Evolutionary conservation across 2,888 invertebrate species (phyloP).

Genomic region (Drosophila recens): DNA sequence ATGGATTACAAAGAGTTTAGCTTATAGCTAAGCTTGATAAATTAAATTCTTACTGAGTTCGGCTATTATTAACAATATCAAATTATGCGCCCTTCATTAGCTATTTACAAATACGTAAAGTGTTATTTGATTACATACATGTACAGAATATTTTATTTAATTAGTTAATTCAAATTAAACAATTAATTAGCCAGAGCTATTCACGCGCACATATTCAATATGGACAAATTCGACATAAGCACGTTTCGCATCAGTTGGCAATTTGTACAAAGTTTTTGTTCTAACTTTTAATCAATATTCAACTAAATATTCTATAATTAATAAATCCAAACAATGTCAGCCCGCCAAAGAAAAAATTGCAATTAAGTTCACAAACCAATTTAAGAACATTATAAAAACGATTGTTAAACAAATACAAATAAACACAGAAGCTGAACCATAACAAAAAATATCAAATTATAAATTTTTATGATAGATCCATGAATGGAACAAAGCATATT

Average conservation of each 20-base stretch:
- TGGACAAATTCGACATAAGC: constrained; percentile 23
- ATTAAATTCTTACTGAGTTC: constrained; percentile 3
- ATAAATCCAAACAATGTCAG: constrained; percentile 60
- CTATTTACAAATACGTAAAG: constrained; percentile 14
- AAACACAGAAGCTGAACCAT: constrained; percentile 23
- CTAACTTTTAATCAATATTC: constrained; percentile 31
- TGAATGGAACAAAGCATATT: constrained; percentile 41
- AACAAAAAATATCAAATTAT: constrained; percentile 29
- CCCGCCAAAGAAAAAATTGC: constrained; percentile 68
- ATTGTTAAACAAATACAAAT: constrained; percentile 30
- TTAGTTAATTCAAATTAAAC: constrained; percentile 62
- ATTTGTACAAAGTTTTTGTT: constrained; percentile 23
- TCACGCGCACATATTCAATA: constrained; percentile 13
- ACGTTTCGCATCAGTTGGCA: constrained; percentile 38
- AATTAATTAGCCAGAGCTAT: constrained; percentile 58
- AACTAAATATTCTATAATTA: constrained; percentile 42
- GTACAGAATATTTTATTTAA: constrained; percentile 38
- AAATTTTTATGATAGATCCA: constrained; percentile 34
- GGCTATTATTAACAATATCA: constrained; percentile 3
- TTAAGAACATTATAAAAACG: constrained; percentile 19
- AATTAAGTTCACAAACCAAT: constrained; percentile 52
- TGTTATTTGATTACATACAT: constrained; percentile 33
- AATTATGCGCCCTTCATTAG: constrained; percentile 21
- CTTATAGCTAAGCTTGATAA: background rate
- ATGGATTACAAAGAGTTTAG: background rate